Percentiles rank a stretch among this genome's conserved stretches.
Conservation (phyloP, 2,888 invertebrate genomes). For the Ryuthela nishihirai region DNA sequence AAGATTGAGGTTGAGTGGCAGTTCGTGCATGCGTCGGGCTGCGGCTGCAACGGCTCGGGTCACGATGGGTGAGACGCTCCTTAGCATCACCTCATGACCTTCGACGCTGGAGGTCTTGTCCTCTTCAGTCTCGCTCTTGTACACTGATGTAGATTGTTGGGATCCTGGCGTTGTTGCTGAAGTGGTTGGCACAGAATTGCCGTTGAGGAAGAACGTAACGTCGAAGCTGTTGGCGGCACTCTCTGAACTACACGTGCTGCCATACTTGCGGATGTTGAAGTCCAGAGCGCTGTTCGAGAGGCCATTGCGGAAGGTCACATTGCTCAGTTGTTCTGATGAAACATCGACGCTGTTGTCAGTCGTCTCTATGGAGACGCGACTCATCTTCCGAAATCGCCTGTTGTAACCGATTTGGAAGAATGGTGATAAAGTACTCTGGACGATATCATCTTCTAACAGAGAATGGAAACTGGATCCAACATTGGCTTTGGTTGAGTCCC, state of each 20-base stretch:
- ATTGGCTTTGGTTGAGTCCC: constrained; percentile 37
- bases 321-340: constrained; percentile 36
- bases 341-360: constrained; percentile 36
- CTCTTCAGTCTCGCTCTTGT: constrained; percentile 26
- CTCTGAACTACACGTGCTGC: constrained; percentile 46
- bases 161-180: constrained; percentile 23
- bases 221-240: constrained; percentile 48
- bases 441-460: constrained; percentile 31
- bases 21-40: constrained; percentile 2
- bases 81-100: constrained; percentile 27
- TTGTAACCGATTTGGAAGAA: constrained; percentile 38
- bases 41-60: constrained; percentile 24
- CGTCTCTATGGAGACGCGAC: constrained; percentile 29
- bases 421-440: constrained; percentile 33
- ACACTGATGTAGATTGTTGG: constrained; percentile 16
- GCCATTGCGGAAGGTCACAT: constrained; percentile 26
- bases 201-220: constrained; percentile 41
- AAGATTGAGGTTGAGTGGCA: constrained; percentile 27
- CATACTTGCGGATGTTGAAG: constrained; percentile 39
- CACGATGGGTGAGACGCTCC: constrained; percentile 30
- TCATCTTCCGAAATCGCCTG: constrained; percentile 31
- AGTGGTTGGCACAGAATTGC: constrained; percentile 16
- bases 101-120: constrained; percentile 31
- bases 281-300: constrained; percentile 32
- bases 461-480: constrained; percentile 38